Base-by-base conservation (phyloP, 2,797 vertebrate species). In the Coreius guichenoti region DNA sequence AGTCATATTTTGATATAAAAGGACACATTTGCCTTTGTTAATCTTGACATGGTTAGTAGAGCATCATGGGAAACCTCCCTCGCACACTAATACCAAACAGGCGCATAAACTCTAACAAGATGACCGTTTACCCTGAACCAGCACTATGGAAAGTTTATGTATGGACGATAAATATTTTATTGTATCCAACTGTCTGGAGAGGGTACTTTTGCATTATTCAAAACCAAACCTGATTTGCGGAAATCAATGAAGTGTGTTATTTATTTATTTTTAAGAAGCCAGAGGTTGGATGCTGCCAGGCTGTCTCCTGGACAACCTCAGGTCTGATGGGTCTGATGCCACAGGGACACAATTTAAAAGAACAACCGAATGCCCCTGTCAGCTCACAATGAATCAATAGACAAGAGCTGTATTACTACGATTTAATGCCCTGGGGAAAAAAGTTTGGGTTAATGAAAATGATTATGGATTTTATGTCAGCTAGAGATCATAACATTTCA, bases 121-220 rank as follows among this genome's bases (percentile, higher is more conserved):
- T 75, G 69, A 82, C 33, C 51, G 21, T 56, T 88, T 88, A 76
- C 17, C 31, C 80, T 89, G 45, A 90, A 90, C 81, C 87, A 89
- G 86, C 89, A 75, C 75, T 36, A 65, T 70, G 76, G 70, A 89
- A 86, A 84, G 77, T 83, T 87, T 81, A 87, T 88, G 81, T 70
- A 72, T 84, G 69, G 39, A 84, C 51, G 17, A 87, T 90, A 89
- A 87, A 89, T 89, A 87, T 89, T 90, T 89, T 36, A 90, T 89
- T 86, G 72, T 77, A 85, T 86, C 87, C 69, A 47, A 73, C 70
- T 19, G 12, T 84, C 80, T 67, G 39, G 49, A 81, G 49, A 81
- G 74, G 47, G 77, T 78, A 83, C 61, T 61, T 84, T 83, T 90
- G 84, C 88, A 91, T 91, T 88, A 89, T 90, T 91, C 86, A 90